These are phyloP conservation scores for Steinernema carpocapsae DNA, from an alignment of 2,888 invertebrate genomes.

Conservation along the genomic window DNA sequence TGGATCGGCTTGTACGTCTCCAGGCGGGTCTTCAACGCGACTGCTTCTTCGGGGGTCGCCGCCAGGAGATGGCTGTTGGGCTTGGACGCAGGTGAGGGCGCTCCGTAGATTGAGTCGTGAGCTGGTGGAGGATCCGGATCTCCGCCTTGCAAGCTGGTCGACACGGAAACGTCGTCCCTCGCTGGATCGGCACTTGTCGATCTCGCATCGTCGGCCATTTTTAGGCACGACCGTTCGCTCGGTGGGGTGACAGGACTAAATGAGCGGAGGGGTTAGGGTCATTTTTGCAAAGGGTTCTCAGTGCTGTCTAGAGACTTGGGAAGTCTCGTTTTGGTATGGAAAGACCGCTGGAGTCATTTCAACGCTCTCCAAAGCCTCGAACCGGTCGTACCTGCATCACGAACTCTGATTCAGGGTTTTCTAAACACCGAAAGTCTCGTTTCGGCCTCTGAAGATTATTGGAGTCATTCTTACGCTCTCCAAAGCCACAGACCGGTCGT, in stretches of 20 bases:
- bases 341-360: no score
- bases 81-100: background rate
- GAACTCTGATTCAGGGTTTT: no score
- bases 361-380: no score
- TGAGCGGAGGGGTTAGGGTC: no score
- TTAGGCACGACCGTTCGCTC: background rate
- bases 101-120: background rate
- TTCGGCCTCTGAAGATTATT: no score
- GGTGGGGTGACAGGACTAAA: background rate
- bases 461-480: no score
- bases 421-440: no score
- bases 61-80: background rate
- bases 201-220: background rate
- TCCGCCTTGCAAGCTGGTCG: conserved; percentile 3
- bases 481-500: no score
- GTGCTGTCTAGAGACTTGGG: no score
- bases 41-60: background rate
- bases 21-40: background rate
- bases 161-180: background rate
- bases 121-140: conserved; percentile 2
- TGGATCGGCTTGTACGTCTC: background rate
- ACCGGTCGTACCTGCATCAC: no score
- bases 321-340: no score
- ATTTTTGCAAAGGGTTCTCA: no score
- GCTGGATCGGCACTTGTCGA: background rate